Evolutionary conservation across 2,113 vertebrate genomes (phyloP).

Genomic region (Pantherophis guttatus): DNA sequence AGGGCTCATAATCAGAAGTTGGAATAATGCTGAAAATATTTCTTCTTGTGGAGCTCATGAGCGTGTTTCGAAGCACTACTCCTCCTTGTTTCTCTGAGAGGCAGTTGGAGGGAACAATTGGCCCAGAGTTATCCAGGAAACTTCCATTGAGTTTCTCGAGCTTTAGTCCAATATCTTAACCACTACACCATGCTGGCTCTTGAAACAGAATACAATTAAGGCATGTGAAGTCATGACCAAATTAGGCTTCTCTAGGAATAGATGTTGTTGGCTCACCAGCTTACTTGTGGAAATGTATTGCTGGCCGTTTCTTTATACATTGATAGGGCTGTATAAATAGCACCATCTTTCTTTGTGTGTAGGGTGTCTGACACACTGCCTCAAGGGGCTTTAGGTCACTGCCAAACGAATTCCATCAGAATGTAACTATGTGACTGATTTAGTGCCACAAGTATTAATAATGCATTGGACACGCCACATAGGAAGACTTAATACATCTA

Average conservation of each 20-base stretch:
- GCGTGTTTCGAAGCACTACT: not conserved
- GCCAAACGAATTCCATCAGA: not conserved
- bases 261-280: not conserved
- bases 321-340: not conserved
- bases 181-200: not conserved
- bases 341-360: not conserved
- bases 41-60: not conserved
- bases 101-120: not conserved
- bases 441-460: not conserved
- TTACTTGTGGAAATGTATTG: not conserved
- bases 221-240: not conserved
- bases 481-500: not conserved
- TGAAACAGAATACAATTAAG: not conserved
- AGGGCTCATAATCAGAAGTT: not conserved
- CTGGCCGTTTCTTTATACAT: not conserved
- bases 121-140: not conserved
- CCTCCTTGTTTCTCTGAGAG: not conserved
- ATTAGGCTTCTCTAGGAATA: not conserved
- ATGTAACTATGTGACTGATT: not conserved
- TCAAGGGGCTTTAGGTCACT: not conserved
- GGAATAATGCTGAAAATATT: not conserved
- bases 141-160: not conserved
- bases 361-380: not conserved
- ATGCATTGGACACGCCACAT: not conserved
- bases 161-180: not conserved